Percentiles rank a stretch among this genome's conserved stretches.
Conservation (phyloP, 2,888 invertebrate species). For the Hypomecis atomaria region DNA sequence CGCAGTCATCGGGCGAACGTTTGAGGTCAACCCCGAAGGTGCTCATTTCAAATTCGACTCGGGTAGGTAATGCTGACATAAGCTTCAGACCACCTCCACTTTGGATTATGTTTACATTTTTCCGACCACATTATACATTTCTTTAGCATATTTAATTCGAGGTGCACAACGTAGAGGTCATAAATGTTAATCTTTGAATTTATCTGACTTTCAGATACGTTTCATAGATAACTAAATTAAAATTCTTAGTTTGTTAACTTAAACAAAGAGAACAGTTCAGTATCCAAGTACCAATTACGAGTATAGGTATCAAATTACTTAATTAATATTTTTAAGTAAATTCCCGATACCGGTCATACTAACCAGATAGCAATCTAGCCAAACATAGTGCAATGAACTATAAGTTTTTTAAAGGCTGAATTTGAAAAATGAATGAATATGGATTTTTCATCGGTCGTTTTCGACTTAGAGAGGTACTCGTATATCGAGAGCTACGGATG, state of each 20-base stretch:
- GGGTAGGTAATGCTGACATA: slow-evolving; percentile 43
- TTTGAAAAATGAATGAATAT: background rate
- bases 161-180: background rate
- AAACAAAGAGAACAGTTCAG: background rate
- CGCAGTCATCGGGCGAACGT: slow-evolving; percentile 48
- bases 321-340: no score
- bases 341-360: no score
- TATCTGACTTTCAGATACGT: background rate
- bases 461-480: background rate
- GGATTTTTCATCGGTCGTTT: background rate
- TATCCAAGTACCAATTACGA: no score
- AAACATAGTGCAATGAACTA: no score
- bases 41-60: slow-evolving; percentile 51
- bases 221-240: background rate
- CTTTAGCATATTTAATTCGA: background rate
- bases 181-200: background rate
- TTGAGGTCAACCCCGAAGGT: slow-evolving; percentile 57
- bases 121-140: background rate
- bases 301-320: no score
- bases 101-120: background rate
- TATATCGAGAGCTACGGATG: slow-evolving; percentile 58
- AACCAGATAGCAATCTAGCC: no score
- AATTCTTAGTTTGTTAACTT: background rate
- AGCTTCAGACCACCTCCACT: slow-evolving; percentile 27
- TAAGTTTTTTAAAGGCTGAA: no score